Percentiles rank a stretch among this genome's conserved stretches.
phyloP scores from a whole-genome alignment of 2,797 vertebrate species.

The Poeciliopsis paucimaculata region DNA sequence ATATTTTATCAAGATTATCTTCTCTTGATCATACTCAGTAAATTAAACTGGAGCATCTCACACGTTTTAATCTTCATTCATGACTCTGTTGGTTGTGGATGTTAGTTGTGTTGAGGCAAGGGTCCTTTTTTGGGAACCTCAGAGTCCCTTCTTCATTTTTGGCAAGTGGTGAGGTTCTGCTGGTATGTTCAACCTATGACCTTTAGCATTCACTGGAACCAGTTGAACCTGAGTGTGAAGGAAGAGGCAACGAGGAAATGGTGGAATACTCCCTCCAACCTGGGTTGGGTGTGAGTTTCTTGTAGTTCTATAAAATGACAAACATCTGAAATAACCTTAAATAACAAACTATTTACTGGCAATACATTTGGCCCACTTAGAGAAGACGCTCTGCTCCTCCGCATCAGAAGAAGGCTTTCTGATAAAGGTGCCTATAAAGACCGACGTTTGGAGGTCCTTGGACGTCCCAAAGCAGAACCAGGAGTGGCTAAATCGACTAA shows the following conservation, averaged over 20 bases:
- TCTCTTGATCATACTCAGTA: neutral
- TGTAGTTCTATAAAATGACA: neutral
- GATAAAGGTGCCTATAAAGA: neutral
- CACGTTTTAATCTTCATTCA: neutral
- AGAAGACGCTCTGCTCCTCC: neutral
- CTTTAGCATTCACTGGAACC: neutral
- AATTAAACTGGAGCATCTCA: neutral
- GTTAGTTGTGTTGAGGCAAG: neutral
- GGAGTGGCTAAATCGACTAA: neutral
- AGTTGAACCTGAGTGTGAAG: neutral
- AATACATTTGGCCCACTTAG: neutral
- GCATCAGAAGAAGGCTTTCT: neutral
- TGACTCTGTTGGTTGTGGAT: neutral
- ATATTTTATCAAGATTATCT: neutral
- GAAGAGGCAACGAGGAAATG: neutral
- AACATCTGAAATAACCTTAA: neutral
- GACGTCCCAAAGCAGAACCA: neutral
- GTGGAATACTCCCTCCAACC: too few relatives aligned
- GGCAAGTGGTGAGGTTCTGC: neutral
- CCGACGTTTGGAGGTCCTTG: neutral
- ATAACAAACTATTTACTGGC: neutral
- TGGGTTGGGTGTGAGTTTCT: neutral
- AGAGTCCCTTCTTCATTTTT: neutral
- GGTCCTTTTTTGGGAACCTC: neutral
- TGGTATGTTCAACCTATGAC: neutral